Evolutionary conservation across 2,888 invertebrate genomes (phyloP).

Genomic region (Altica lythri): DNA sequence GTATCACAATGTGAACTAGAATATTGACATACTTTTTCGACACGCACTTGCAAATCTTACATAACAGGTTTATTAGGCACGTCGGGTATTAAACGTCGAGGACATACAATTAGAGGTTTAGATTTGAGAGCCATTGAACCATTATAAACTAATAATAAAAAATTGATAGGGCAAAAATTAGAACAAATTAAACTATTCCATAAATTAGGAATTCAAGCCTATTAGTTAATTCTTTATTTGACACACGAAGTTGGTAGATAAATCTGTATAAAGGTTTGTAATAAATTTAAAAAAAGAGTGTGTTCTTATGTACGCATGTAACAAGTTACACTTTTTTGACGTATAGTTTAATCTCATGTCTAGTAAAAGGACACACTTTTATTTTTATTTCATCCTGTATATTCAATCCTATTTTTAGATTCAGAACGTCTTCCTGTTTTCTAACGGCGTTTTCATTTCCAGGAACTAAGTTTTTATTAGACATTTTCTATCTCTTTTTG

Average conservation of each 20-base stretch:
- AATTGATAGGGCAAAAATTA: neutral
- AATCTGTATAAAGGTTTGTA: too few species aligned
- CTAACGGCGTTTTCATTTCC: too few species aligned
- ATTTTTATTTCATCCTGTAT: too few species aligned
- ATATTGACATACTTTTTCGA: constrained; percentile 34
- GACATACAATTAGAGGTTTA: neutral
- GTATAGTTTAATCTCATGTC: too few species aligned
- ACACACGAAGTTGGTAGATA: neutral
- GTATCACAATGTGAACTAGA: constrained; percentile 29
- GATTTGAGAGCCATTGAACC: neutral
- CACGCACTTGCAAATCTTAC: constrained; percentile 23
- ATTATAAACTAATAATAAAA: neutral
- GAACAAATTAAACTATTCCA: neutral
- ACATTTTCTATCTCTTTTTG: too few species aligned
- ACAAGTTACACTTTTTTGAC: too few species aligned
- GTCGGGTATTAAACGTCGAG: neutral
- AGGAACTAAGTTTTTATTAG: too few species aligned
- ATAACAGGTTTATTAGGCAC: constrained; percentile 17
- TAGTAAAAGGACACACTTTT: too few species aligned
- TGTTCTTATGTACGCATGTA: too few species aligned
- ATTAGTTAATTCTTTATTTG: neutral
- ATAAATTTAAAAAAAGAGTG: too few species aligned
- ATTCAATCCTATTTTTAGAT: too few species aligned
- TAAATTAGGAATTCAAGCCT: neutral
- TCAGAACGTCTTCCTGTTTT: too few species aligned